Base-by-base conservation (phyloP, 2,888 invertebrate species). In the Diaperis boleti region DNA sequence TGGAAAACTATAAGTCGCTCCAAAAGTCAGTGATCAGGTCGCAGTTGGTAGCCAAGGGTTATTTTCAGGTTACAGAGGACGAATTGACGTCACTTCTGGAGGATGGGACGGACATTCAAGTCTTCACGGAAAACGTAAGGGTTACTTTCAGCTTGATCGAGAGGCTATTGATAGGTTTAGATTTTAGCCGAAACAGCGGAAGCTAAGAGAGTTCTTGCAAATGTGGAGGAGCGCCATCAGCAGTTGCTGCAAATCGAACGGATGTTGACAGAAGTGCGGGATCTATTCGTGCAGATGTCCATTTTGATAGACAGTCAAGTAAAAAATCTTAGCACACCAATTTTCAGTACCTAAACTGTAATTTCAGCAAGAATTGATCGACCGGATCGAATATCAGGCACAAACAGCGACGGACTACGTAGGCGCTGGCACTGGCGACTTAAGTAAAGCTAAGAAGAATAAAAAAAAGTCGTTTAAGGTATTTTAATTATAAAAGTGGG, bases 271-370 rank as follows among this genome's bases (percentile, higher is more conserved):
- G 93, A 94, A 78, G 85, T 96, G 59, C 86, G 88, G 73, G 92
- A 92, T 78, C 87, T 95, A 82, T 95, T 96, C 83, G 82, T 87
- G 76, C 91, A 95, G 81, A 90, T 95, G 84, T 92, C 92, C 37
- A 87, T 90, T 80, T 84, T 92, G 50, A 89, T 95, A 18, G 92
- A 92, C 75, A 85, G 86, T 76, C 91, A 91, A 85, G 90, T 89
- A 81, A 72, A 15, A 20, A 52, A 37, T 22, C n/a, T n/a, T n/a
- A n/a, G n/a, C n/a, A n/a, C n/a, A n/a, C n/a, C n/a, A n/a, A n/a
- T 41, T 37, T 26, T 62, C 70, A 37, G 18, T 20, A 4, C 31
- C 31, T 55, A 15, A 49, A 18, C 65, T 67, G 22, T 22, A 56
- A 64, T 82, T 82, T 54, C 78, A 90, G 89, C 88, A 89, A 79